Conservation (phyloP, 2,113 vertebrate genomes). For the Eulacestoma nigropectus region DNA sequence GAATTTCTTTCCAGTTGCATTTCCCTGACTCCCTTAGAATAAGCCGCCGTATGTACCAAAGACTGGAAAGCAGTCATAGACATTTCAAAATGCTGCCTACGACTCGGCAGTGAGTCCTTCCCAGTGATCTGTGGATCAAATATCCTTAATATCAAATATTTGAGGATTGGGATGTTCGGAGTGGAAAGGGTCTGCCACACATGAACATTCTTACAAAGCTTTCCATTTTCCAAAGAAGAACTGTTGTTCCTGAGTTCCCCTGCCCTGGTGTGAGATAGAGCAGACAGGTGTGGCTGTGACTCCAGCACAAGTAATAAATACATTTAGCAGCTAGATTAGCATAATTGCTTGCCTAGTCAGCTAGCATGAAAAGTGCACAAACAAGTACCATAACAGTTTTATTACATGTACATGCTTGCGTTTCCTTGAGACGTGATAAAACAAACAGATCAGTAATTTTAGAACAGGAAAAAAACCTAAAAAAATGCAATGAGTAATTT, state of each 20-base stretch:
- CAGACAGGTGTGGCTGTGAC: slow-evolving; percentile 29
- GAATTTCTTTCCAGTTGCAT: neutral
- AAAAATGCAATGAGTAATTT: neutral
- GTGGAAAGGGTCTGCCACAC: neutral
- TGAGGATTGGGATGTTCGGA: neutral
- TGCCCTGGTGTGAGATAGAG: neutral
- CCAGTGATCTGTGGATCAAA: neutral
- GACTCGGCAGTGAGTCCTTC: neutral
- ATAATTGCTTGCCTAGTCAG: slow-evolving; percentile 46
- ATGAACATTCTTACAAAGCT: neutral
- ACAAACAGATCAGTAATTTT: neutral
- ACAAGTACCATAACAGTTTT: slow-evolving; percentile 36
- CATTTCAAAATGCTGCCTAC: neutral
- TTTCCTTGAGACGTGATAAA: neutral
- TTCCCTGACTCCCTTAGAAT: neutral
- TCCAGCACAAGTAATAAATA: slow-evolving; percentile 28
- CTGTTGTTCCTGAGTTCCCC: neutral
- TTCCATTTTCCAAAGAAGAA: neutral
- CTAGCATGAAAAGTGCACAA: slow-evolving; percentile 37
- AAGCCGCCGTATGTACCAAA: neutral
- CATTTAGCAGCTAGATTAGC: slow-evolving; percentile 30
- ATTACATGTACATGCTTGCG: slow-evolving; percentile 16
- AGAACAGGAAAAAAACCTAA: neutral
- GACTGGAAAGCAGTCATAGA: neutral
- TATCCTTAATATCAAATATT: neutral